A percentile compares a stretch with the other conserved stretches of the same genome.
phyloP scores from a whole-genome alignment of 2,888 invertebrate species.

The Parascotia fuliginaria region DNA sequence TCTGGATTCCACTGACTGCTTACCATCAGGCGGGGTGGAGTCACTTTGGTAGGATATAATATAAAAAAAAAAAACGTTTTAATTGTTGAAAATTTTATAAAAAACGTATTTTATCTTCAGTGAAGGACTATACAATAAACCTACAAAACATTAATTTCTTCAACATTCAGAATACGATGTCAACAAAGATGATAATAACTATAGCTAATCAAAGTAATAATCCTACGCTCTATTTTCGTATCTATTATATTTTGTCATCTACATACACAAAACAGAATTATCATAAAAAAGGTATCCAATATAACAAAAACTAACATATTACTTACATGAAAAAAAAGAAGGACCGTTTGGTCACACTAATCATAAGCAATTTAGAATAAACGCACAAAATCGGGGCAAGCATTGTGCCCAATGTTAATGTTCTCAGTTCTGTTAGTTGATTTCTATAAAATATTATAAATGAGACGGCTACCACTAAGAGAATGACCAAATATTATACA shows the following conservation, averaged over 20 bases:
- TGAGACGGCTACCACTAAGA: conserved; percentile 84
- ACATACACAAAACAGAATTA: conserved; percentile 28
- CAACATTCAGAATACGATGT: background rate
- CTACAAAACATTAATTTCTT: background rate
- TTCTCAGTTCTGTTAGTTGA: conserved; percentile 82
- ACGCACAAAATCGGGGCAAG: conserved; percentile 73
- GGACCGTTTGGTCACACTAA: conserved; percentile 65
- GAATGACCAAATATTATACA: conserved; percentile 82
- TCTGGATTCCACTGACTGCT: too few relatives aligned
- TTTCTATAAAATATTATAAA: conserved; percentile 86
- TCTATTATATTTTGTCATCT: conserved; percentile 11
- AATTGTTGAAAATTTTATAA: too few relatives aligned
- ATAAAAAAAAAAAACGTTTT: too few relatives aligned
- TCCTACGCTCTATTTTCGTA: conserved; percentile 3
- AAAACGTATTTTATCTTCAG: too few relatives aligned
- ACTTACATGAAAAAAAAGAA: conserved; percentile 37
- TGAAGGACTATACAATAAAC: too few relatives aligned
- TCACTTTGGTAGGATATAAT: too few relatives aligned
- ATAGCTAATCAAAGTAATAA: conserved; percentile 1
- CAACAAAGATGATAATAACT: conserved; percentile 4
- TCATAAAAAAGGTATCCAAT: conserved; percentile 32
- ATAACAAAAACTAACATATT: conserved; percentile 48
- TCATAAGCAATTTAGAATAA: conserved; percentile 75
- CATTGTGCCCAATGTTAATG: conserved; percentile 78
- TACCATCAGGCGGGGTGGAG: too few relatives aligned